Evolutionary conservation across 1,140 invertebrate species (phyloP), one percentile per base, ranked within the genome.

Genomic region (Ceratosolen solmsi): DNA sequence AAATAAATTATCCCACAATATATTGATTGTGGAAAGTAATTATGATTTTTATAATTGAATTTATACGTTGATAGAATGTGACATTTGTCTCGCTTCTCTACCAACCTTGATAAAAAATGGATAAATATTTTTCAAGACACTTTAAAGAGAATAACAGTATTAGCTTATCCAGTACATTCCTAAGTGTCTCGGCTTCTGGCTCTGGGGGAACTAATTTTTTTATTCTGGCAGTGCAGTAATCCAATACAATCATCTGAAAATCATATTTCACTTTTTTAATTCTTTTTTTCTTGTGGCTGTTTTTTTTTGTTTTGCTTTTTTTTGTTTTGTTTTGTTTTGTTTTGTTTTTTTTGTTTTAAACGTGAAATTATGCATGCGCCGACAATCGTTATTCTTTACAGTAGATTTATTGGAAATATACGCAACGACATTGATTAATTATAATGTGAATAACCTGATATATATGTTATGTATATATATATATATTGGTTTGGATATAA

Each of bases 91-190:
- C 27, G 8, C 11, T 30, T 5, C 8, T n/a, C 4, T 71, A 60
- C 36, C 17, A 41, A 86, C 88, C 95, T 92, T 96, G 94, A 90
- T 96, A 97, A 80, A 97, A 92, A 25, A 94, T 93, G 30, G 93
- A 92, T 84, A 96, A 89, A 90, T 97, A 94, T 87, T 95, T 95
- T 86, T 97, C 95, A 73, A 97, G 83, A 51, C 93, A 93, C 90
- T 94, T 95, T 46, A 95, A 90, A 1, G 95, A 94, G 86, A 95
- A 97, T 15, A 97, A 88, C 41, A 93, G 90, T 83, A 94, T 93
- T 20, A 96, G 82, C 87, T 93, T 94, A 13, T 91, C 87, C 51
- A 97, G 87, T 27, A 96, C 94, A 20, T 88, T 89, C 58, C 90
- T 86, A 15, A 92, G 89, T 0, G 89, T 85, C 13, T 85, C 51